Percentiles rank a stretch among this genome's conserved stretches.
These are phyloP conservation scores for Halocynthia aurantium DNA, from an alignment of 23 tunicate genomes.

Conservation along the genomic window DNA sequence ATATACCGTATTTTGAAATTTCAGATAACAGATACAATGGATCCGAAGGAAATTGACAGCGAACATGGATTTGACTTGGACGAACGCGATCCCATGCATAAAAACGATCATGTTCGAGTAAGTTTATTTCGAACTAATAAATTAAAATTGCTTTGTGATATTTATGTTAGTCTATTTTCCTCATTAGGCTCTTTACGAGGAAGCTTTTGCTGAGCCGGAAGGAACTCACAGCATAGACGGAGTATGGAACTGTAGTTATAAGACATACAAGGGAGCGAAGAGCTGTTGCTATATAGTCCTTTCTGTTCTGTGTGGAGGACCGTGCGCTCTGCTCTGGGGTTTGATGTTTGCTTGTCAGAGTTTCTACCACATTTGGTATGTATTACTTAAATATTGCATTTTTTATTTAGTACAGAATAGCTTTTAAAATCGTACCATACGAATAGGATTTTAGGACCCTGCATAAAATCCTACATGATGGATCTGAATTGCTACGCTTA, in stretches of 20 bases:
- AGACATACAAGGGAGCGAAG: constrained; percentile 43
- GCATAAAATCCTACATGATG: constrained; percentile 19
- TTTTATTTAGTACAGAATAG: neutral
- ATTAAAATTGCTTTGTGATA: neutral
- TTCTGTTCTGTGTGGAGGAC: constrained; percentile 57
- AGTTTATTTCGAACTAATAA: neutral
- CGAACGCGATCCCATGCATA: constrained; percentile 49
- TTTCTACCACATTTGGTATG: constrained; percentile 59
- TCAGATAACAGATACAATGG: neutral
- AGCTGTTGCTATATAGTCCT: constrained; percentile 59
- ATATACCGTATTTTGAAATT: too few relatives aligned
- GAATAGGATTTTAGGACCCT: constrained; percentile 40
- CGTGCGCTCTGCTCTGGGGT: constrained; percentile 68
- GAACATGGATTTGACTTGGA: constrained; percentile 47
- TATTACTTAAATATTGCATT: neutral
- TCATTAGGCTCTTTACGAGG: constrained; percentile 50
- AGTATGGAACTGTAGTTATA: constrained; percentile 59
- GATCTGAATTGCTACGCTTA: constrained; percentile 29
- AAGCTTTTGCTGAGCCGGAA: constrained; percentile 73
- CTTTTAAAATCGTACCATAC: neutral
- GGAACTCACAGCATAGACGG: constrained; percentile 61
- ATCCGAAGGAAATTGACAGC: constrained; percentile 3
- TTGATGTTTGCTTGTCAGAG: constrained; percentile 51
- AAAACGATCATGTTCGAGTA: constrained; percentile 63
- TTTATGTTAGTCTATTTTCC: neutral